phyloP scores from a whole-genome alignment of 2,113 vertebrate species.

The Nesoenas mayeri region DNA sequence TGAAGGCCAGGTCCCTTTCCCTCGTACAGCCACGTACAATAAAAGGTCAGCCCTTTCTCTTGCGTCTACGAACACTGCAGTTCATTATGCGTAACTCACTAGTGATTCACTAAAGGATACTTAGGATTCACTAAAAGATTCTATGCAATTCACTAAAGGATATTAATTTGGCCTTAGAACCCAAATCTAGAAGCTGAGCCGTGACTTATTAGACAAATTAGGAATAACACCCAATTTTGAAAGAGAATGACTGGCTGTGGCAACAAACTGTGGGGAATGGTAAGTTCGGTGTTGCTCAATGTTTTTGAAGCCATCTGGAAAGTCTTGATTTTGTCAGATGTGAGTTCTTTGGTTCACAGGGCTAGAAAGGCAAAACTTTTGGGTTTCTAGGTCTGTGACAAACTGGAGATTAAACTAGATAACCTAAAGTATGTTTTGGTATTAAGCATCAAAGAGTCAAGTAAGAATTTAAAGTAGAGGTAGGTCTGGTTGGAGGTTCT shows the following conservation, averaged over 20 bases:
- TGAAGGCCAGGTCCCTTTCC: neutral
- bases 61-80: neutral
- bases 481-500: neutral
- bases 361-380: neutral
- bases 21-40: rapidly evolving
- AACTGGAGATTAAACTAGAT: neutral
- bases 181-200: neutral
- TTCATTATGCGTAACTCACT: neutral
- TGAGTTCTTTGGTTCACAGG: rapidly evolving
- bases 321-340: neutral
- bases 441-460: neutral
- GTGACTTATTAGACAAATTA: neutral
- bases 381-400: neutral
- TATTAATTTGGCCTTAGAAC: conserved; percentile 5
- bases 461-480: neutral
- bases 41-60: neutral
- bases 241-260: neutral
- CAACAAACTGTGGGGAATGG: neutral
- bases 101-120: neutral
- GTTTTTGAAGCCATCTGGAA: neutral
- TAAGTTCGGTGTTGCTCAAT: neutral
- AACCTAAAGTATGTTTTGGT: neutral
- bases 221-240: neutral
- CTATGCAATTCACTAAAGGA: neutral
- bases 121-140: neutral